Conservation (phyloP, 2,888 invertebrate species). For the Macaria notata region DNA sequence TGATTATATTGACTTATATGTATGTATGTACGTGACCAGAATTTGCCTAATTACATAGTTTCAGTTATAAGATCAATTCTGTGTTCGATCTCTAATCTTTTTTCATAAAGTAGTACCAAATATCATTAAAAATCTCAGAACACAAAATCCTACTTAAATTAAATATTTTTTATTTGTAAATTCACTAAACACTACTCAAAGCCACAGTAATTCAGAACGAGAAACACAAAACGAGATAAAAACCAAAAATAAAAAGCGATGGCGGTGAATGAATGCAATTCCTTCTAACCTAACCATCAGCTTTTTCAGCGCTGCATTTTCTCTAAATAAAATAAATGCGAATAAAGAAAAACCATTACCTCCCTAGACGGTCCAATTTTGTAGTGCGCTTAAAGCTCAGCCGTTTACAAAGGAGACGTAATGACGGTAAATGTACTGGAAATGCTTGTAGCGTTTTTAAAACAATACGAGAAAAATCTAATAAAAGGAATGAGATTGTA, state of each 20-base stretch:
- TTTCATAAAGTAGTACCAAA: too few relatives aligned
- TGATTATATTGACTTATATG: too few relatives aligned
- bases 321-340: slow-evolving; percentile 19
- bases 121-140: too few relatives aligned
- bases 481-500: too few relatives aligned
- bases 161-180: too few relatives aligned
- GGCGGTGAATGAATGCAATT: slow-evolving; percentile 11
- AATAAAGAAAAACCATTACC: slow-evolving; percentile 14
- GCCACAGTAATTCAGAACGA: slow-evolving; percentile 2
- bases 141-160: too few relatives aligned
- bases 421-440: slow-evolving; percentile 33
- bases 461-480: slow-evolving; percentile 29
- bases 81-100: too few relatives aligned
- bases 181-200: neutral
- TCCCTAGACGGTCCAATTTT: slow-evolving; percentile 18
- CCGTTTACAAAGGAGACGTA: slow-evolving; percentile 22
- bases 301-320: slow-evolving; percentile 15
- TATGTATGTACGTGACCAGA: too few relatives aligned
- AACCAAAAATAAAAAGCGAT: neutral
- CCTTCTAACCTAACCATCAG: slow-evolving; percentile 3
- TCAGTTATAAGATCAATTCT: too few relatives aligned
- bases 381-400: slow-evolving; percentile 15
- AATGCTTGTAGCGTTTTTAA: slow-evolving; percentile 31
- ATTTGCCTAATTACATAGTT: too few relatives aligned
- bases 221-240: slow-evolving; percentile 8